A percentile compares a stretch with the other conserved stretches of the same genome.
These are phyloP conservation scores for Eilema depressum DNA, from an alignment of 2,888 invertebrate genomes.

Conservation along the genomic window DNA sequence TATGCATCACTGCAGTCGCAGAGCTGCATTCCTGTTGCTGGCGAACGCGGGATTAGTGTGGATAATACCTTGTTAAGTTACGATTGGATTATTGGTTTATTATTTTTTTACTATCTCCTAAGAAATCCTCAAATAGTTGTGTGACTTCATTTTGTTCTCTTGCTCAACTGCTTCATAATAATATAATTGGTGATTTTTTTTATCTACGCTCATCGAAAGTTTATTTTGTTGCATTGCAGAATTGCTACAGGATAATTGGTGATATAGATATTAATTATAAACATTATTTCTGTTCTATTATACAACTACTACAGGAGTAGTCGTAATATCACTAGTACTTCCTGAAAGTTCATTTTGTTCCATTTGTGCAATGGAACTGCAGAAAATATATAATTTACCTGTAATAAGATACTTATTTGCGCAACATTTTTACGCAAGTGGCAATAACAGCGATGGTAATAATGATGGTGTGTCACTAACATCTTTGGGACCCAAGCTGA, in stretches of 20 bases:
- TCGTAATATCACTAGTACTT: background rate
- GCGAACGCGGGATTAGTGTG: constrained; percentile 61
- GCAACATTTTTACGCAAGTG: too few species aligned
- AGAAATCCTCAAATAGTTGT: background rate
- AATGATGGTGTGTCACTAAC: too few species aligned
- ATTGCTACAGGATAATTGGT: background rate
- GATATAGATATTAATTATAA: background rate
- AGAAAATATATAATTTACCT: too few species aligned
- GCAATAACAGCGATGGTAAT: too few species aligned
- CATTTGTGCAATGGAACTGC: too few species aligned
- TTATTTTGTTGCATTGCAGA: background rate
- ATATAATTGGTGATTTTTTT: background rate
- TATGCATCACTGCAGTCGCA: constrained; percentile 84
- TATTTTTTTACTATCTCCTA: background rate
- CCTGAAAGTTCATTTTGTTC: background rate
- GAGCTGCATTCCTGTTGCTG: constrained; percentile 81
- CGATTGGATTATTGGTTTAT: constrained; percentile 5
- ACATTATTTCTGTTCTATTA: background rate
- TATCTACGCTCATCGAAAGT: background rate
- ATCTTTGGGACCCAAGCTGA: too few species aligned
- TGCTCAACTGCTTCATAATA: too few species aligned
- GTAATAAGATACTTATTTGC: too few species aligned
- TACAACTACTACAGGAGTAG: background rate
- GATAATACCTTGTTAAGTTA: constrained; percentile 54
- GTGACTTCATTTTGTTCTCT: background rate